Conservation (phyloP, 2,888 invertebrate genomes). For the Diarsia rubi region DNA sequence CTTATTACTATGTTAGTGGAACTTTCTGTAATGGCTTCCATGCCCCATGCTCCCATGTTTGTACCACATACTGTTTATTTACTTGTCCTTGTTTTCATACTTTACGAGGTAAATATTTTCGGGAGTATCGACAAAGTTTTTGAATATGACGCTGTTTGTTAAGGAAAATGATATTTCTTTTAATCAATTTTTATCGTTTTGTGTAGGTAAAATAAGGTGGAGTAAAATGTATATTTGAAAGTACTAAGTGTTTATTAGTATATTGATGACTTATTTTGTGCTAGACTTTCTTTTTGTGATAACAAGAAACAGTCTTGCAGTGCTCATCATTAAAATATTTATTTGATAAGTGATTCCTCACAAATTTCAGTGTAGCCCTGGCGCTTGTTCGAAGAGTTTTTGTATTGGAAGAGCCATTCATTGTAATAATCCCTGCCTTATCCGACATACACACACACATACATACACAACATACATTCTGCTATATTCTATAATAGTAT, state of each 20-base stretch:
- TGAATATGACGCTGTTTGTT: neutral
- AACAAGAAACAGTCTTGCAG: neutral
- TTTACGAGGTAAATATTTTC: conserved; percentile 55
- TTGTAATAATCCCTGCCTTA: neutral
- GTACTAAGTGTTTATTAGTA: neutral
- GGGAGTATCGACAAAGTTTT: conserved; percentile 16
- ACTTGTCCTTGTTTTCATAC: conserved; percentile 42
- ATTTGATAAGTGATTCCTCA: no score
- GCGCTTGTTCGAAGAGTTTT: no score
- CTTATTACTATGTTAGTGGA: conserved; percentile 54
- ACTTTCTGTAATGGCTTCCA: conserved; percentile 40
- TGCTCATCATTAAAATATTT: neutral
- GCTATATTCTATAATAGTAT: no score
- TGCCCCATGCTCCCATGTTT: neutral
- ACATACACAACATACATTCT: no score
- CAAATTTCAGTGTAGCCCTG: no score
- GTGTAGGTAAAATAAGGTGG: neutral
- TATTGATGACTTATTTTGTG: neutral
- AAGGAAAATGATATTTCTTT: neutral
- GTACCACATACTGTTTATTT: conserved; percentile 22
- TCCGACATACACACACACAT: no score
- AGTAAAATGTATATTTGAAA: neutral
- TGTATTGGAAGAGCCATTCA: no score
- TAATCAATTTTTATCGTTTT: neutral
- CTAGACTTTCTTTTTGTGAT: neutral